Conservation (phyloP, 1,140 invertebrate species). For the Drosophila parvula region DNA sequence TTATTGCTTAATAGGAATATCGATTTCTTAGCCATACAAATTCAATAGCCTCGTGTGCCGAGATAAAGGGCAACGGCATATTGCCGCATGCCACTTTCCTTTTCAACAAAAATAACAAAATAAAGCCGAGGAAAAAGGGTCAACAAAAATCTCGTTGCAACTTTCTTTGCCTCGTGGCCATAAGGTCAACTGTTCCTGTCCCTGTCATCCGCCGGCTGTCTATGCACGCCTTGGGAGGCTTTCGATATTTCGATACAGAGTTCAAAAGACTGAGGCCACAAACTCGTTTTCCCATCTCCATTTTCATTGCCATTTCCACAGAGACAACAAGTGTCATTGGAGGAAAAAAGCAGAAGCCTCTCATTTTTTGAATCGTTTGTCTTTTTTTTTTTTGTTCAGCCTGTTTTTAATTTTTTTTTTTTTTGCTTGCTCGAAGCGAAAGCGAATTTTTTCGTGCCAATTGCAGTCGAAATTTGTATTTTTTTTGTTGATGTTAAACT, state of each 20-base stretch:
- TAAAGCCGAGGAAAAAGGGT: constrained; percentile 5
- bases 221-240: constrained; percentile 16
- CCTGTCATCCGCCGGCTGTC: constrained; percentile 2
- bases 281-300: constrained; percentile 68
- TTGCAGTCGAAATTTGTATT: constrained; percentile 61
- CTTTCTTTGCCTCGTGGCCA: constrained; percentile 53
- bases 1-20: not conserved
- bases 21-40: not conserved
- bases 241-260: constrained; percentile 35
- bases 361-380: constrained; percentile 54
- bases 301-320: constrained; percentile 40
- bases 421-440: constrained; percentile 54
- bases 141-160: constrained; percentile 42
- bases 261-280: constrained; percentile 77
- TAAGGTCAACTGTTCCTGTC: constrained; percentile 37
- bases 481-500: not conserved
- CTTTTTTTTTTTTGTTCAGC: constrained; percentile 6
- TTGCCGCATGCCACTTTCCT: constrained; percentile 28
- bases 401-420: constrained; percentile 3
- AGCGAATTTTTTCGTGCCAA: constrained; percentile 75
- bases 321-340: constrained; percentile 74
- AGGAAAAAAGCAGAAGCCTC: constrained; percentile 43
- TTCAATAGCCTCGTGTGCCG: constrained; percentile 2
- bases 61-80: not conserved
- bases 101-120: constrained; percentile 14